Base-by-base conservation (phyloP, 2,888 invertebrate species). In the Xylocampa areola region DNA sequence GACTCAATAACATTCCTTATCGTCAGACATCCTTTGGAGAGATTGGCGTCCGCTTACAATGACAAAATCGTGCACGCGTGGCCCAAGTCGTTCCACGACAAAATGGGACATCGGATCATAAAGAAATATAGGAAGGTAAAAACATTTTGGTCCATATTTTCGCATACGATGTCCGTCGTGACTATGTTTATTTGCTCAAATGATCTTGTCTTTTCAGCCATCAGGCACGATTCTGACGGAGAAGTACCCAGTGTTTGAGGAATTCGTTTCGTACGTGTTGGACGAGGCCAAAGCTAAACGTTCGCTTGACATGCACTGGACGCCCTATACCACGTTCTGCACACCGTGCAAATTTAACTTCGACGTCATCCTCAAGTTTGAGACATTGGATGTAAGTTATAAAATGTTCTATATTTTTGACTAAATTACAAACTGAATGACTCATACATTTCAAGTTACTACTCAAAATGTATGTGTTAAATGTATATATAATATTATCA, bases 331-430 rank as follows among this genome's bases (percentile, higher is more conserved):
- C 0, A 95, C 95, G 79, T 97, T 97, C 86, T 98, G 97, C 84
- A 97, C 97, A 25, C 97, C 97, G 0, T 97, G 97, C 88, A 96
- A 97, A 91, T 96, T 97, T 75, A 95, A 96, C 81, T 97, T 97
- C 79, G 96, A 97, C 83, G 94, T 97, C 45, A 96, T 97, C 73
- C 95, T 97, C 53, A 97, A 97, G 91, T 97, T 97, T 76, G 97
- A 97, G 87, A 97, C 97, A 10, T 91, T 97, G 43, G 96, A 97
- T 77, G 96, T 96, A 85, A 90, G 91, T 87, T 45, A 37, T 21
- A 40, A 25, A 35, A 30, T 11, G 1, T 21, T 7, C 10, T 13
- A 4, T 17, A 19, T 21, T 17, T 11, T 43, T 43, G 16, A 25
- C 23, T 32, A 50, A 39, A 57, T 51, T 16, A 41, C 6, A 35